These are phyloP conservation scores for Cottus gobio DNA, from an alignment of 2,113 vertebrate species.

Conservation along the genomic window DNA sequence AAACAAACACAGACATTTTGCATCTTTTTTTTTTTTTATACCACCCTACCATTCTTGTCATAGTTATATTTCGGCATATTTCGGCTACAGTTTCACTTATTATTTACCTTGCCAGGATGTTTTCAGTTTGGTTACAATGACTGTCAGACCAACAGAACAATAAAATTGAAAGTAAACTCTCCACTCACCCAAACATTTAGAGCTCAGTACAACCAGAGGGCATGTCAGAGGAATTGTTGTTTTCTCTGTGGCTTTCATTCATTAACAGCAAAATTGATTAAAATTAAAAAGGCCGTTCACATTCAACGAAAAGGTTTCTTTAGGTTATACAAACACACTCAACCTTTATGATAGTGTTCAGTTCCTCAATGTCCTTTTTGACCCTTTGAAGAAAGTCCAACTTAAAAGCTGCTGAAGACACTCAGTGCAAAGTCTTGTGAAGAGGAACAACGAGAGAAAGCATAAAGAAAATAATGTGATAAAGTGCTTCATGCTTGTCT, in stretches of 20 bases:
- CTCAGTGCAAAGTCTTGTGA: background rate
- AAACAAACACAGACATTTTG: constrained; percentile 63
- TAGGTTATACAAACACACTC: constrained; percentile 44
- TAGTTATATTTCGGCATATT: constrained; percentile 50
- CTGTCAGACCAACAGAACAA: constrained; percentile 40
- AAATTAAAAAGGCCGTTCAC: constrained; percentile 13
- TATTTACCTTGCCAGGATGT: constrained; percentile 26
- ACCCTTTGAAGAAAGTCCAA: constrained; percentile 14
- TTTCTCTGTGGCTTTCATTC: constrained; percentile 22
- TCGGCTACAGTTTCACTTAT: constrained; percentile 41
- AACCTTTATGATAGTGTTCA: background rate
- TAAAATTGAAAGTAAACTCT: constrained; percentile 10
- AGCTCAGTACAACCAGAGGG: constrained; percentile 37
- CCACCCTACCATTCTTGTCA: constrained; percentile 27
- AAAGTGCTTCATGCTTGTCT: constrained; percentile 50
- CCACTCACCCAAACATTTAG: constrained; percentile 31
- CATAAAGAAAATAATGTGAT: constrained; percentile 17
- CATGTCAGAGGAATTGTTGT: constrained; percentile 26
- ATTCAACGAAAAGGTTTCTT: constrained; percentile 49
- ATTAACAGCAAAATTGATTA: constrained; percentile 9
- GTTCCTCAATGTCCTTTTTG: constrained; percentile 18
- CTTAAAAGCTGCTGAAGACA: background rate
- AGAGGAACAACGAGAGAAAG: background rate
- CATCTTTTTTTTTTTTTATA: constrained; percentile 34
- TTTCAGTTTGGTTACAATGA: constrained; percentile 44